A percentile compares a stretch with the other conserved stretches of the same genome.
phyloP scores from a whole-genome alignment of 2,888 invertebrate species.

The Dolichomitus sp. region DNA sequence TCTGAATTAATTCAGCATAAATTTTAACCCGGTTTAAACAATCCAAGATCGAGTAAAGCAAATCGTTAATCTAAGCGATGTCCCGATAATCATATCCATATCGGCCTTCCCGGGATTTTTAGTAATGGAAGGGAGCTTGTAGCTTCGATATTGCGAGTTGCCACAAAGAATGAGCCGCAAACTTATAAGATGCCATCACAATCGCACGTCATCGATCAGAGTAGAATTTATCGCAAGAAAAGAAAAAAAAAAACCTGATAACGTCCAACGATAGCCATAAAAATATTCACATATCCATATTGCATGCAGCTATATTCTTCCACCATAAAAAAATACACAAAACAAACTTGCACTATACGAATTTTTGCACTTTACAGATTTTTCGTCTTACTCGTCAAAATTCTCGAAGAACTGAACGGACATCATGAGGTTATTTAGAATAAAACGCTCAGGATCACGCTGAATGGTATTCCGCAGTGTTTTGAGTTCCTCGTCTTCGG shows the following conservation, averaged over 20 bases:
- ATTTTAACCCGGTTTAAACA: too few species aligned
- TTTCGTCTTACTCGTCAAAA: constrained; percentile 90
- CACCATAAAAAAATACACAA: neutral
- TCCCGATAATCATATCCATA: neutral
- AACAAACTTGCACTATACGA: neutral
- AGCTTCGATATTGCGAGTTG: neutral
- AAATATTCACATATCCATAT: neutral
- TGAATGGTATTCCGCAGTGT: constrained; percentile 89
- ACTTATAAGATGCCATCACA: too few species aligned
- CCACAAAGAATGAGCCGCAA: neutral
- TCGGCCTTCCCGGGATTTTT: neutral
- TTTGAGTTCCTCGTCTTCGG: constrained; percentile 87
- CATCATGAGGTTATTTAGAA: constrained; percentile 92
- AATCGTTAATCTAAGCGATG: neutral
- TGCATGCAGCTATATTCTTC: neutral
- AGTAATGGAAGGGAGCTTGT: neutral
- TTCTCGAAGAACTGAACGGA: constrained; percentile 93
- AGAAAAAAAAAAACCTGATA: neutral
- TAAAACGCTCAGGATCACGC: constrained; percentile 90
- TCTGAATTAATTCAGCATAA: too few species aligned
- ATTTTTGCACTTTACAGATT: neutral
- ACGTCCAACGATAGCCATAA: neutral
- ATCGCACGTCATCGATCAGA: too few species aligned
- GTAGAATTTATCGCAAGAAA: neutral
- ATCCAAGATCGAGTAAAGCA: neutral